Conservation (phyloP, 2,113 vertebrate genomes). For the Pollachius pollachius region DNA sequence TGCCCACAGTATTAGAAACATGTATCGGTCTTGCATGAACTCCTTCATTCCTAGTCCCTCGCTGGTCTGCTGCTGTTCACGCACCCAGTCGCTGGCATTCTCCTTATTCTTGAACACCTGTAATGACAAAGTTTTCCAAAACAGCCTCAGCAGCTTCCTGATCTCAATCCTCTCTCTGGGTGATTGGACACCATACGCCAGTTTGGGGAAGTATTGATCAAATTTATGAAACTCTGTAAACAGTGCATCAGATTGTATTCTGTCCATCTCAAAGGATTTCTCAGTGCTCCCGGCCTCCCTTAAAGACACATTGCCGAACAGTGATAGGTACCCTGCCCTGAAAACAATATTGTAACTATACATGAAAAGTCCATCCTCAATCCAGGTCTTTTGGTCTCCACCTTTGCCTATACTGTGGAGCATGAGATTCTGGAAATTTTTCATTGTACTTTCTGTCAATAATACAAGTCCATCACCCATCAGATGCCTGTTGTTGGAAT, state of each 20-base stretch:
- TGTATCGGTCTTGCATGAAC: constrained; percentile 77
- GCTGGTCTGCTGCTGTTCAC: constrained; percentile 63
- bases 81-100: constrained; percentile 83
- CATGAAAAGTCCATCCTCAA: constrained; percentile 78
- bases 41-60: constrained; percentile 56
- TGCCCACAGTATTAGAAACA: constrained; percentile 90
- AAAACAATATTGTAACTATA: constrained; percentile 86
- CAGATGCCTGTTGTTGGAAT: constrained; percentile 75
- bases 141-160: constrained; percentile 69
- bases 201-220: constrained; percentile 81
- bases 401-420: constrained; percentile 43
- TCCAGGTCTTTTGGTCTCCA: constrained; percentile 64
- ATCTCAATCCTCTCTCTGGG: constrained; percentile 73
- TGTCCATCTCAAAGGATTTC: constrained; percentile 68
- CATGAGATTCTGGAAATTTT: constrained; percentile 79
- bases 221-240: constrained; percentile 77
- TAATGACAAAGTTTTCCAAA: constrained; percentile 77
- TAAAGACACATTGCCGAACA: constrained; percentile 76
- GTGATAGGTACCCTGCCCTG: constrained; percentile 82
- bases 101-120: constrained; percentile 68
- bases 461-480: constrained; percentile 78
- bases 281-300: constrained; percentile 32
- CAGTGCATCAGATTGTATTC: constrained; percentile 66
- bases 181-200: constrained; percentile 75
- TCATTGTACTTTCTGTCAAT: constrained; percentile 81